Evolutionary conservation across 2,113 vertebrate species (phyloP).

Genomic region (Sylvia atricapilla): DNA sequence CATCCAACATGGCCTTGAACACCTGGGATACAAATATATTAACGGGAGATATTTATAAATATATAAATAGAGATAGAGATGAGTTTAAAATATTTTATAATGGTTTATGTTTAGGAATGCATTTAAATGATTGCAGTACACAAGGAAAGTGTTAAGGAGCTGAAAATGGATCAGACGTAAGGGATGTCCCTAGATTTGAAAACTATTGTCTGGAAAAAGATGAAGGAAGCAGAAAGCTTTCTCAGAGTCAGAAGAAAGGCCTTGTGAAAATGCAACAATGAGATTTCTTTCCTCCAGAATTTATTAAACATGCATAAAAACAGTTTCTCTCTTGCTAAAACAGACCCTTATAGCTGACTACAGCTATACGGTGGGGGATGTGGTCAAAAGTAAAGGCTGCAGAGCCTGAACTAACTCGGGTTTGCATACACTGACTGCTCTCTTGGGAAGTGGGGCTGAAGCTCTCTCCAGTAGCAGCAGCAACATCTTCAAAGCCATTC

Average conservation of each 20-base stretch:
- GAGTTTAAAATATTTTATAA: not conserved
- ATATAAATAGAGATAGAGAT: not conserved
- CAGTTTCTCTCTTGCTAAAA: not conserved
- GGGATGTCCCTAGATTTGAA: not conserved
- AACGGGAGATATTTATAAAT: not conserved
- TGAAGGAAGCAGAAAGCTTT: not conserved
- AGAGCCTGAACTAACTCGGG: rapidly evolving
- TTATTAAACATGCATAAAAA: not conserved
- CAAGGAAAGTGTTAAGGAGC: not conserved
- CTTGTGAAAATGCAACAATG: not conserved
- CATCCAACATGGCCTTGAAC: not conserved
- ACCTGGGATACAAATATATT: not conserved
- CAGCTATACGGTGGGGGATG: not conserved
- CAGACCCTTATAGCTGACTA: not conserved
- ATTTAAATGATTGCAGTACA: not conserved
- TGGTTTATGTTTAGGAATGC: not conserved
- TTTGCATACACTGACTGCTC: rapidly evolving
- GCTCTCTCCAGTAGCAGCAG: not conserved
- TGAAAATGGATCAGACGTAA: not conserved
- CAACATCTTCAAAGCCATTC: not conserved
- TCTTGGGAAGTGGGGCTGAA: not conserved
- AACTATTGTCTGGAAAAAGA: not conserved
- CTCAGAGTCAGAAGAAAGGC: not conserved
- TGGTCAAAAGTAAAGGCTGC: not conserved
- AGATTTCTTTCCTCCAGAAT: not conserved